phyloP scores from a whole-genome alignment of 2,113 vertebrate genomes.

The Cyprinodon brontotheroides region DNA sequence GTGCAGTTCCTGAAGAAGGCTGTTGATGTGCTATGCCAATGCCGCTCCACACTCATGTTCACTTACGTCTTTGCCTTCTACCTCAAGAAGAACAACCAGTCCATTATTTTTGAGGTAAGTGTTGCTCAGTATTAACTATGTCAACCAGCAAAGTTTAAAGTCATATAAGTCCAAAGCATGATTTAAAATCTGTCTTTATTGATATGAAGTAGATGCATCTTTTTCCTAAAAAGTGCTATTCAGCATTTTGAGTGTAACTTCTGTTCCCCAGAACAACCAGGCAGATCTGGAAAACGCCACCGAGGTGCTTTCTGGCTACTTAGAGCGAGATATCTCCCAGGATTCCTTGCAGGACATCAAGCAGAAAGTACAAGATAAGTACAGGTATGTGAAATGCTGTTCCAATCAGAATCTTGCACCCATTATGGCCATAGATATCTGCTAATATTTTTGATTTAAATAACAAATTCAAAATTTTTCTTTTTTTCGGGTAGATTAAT shows the following conservation, averaged over 20 bases:
- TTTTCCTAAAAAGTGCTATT: background rate
- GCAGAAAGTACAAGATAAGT: constrained; percentile 99
- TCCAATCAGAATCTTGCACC: background rate
- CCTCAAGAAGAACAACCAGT: constrained; percentile 99
- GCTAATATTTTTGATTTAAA: background rate
- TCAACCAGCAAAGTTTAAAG: background rate
- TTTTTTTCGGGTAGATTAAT: background rate
- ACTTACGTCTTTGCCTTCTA: constrained; percentile 99
- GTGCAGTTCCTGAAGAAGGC: constrained; percentile 99
- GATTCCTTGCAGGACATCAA: constrained; percentile 99
- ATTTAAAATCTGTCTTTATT: background rate
- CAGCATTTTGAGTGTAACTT: background rate
- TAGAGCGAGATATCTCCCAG: constrained; percentile 99
- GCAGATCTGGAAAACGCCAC: constrained; percentile 99
- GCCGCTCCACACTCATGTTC: constrained; percentile 99
- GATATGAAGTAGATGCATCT: background rate
- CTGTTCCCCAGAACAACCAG: constrained; percentile 91
- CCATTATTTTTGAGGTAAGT: constrained; percentile 99
- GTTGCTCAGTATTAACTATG: background rate
- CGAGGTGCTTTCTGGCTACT: constrained; percentile 98
- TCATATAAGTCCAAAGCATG: background rate
- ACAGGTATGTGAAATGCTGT: constrained; percentile 86
- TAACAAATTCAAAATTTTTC: background rate
- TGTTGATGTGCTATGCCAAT: constrained; percentile 99
- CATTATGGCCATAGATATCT: background rate